A percentile compares a stretch with the other conserved stretches of the same genome.
These are phyloP conservation scores for Ennomos quercinarius DNA, from an alignment of 2,888 invertebrate species.

Conservation along the genomic window DNA sequence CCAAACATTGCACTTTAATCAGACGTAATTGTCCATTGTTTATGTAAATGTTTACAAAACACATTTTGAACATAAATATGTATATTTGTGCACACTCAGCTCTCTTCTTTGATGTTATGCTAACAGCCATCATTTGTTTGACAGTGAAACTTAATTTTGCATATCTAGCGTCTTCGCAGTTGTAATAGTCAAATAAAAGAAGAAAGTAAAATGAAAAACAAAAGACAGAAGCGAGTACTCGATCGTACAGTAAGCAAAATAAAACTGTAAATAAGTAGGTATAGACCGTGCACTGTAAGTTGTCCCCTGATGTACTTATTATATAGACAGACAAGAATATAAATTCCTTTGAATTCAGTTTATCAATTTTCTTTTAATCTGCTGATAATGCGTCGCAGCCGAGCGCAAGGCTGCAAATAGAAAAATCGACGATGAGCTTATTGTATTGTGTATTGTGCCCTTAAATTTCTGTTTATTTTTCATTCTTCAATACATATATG, in stretches of 20 bases:
- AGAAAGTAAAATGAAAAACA: constrained; percentile 10
- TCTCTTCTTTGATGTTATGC: constrained; percentile 6
- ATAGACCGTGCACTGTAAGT: too few species aligned
- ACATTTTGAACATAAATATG: constrained; percentile 8
- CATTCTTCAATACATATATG: too few species aligned
- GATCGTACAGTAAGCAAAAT: constrained; percentile 12
- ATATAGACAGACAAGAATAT: too few species aligned
- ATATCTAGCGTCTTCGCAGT: not conserved
- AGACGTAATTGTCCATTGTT: constrained; percentile 21
- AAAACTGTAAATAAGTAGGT: constrained; percentile 22
- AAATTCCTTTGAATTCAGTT: too few species aligned
- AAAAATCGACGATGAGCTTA: too few species aligned
- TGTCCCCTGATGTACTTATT: too few species aligned
- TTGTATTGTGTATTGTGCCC: too few species aligned
- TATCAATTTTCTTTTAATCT: too few species aligned
- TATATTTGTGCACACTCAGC: constrained; percentile 5
- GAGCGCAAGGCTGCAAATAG: too few species aligned
- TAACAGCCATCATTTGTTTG: constrained; percentile 10
- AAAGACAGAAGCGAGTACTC: constrained; percentile 16
- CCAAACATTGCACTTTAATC: constrained; percentile 19
- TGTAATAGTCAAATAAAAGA: constrained; percentile 10
- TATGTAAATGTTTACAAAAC: constrained; percentile 10
- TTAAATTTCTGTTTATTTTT: too few species aligned
- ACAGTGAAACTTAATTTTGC: constrained; percentile 12
- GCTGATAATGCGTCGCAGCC: too few species aligned